These are phyloP conservation scores for Polydrusus pterygomalis DNA, from an alignment of 2,888 invertebrate species.

Conservation along the genomic window DNA sequence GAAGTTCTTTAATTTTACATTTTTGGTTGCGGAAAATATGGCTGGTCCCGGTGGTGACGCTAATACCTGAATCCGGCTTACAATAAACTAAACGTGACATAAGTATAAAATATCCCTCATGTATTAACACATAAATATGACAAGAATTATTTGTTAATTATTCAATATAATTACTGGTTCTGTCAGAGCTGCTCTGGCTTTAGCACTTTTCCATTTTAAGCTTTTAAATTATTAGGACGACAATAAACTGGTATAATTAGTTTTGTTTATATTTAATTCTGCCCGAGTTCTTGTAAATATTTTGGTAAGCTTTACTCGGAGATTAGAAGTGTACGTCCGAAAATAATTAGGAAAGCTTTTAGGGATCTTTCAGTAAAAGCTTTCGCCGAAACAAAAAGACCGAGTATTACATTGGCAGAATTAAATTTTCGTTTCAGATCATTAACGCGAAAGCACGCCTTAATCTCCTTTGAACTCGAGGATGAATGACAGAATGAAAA, in stretches of 20 bases:
- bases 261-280: constrained; percentile 15
- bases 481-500: neutral
- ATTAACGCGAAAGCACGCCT: constrained; percentile 15
- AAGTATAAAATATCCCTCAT: no score
- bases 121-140: neutral
- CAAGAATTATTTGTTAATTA: neutral
- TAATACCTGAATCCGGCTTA: no score
- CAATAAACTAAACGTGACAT: no score
- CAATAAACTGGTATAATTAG: neutral
- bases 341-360: constrained; percentile 22
- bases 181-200: no score
- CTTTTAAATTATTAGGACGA: constrained; percentile 2
- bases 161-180: no score
- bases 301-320: constrained; percentile 8
- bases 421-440: constrained; percentile 27
- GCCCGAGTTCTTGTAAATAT: constrained; percentile 5
- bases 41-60: no score
- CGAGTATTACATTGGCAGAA: constrained; percentile 14
- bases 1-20: no score
- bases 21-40: no score
- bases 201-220: neutral
- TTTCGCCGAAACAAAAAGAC: constrained; percentile 19
- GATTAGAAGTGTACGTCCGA: neutral
- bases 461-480: constrained; percentile 4
- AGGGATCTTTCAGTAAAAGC: constrained; percentile 8